A percentile compares a stretch with the other conserved stretches of the same genome.
These are phyloP conservation scores for Apotomis capreana DNA, from an alignment of 2,888 invertebrate species.

Conservation along the genomic window DNA sequence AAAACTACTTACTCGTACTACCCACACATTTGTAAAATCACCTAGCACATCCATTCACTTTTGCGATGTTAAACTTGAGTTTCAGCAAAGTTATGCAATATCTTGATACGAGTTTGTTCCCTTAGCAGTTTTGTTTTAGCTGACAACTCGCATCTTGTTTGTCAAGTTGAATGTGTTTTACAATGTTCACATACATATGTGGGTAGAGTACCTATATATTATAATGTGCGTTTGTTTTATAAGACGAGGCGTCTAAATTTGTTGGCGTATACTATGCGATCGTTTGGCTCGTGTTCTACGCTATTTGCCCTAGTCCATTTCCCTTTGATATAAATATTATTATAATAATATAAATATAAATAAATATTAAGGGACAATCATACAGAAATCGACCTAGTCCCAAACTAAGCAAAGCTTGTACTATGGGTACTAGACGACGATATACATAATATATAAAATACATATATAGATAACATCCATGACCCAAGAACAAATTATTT, in stretches of 20 bases:
- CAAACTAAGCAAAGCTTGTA: no score
- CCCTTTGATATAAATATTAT: slow-evolving; percentile 24
- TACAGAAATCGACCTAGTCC: no score
- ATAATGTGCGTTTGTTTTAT: slow-evolving; percentile 19
- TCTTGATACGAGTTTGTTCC: not conserved
- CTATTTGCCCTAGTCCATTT: slow-evolving; percentile 23
- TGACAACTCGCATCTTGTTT: slow-evolving; percentile 7
- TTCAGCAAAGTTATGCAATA: not conserved
- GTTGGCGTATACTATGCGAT: slow-evolving; percentile 28
- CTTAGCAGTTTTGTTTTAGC: slow-evolving; percentile 3
- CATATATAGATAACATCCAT: no score
- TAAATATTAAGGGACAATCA: no score
- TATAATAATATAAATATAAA: no score
- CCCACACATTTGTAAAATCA: not conserved
- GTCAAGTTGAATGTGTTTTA: not conserved
- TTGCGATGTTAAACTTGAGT: not conserved
- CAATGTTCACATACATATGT: not conserved
- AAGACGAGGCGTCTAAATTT: slow-evolving; percentile 31
- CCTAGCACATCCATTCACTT: not conserved
- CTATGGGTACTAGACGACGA: no score
- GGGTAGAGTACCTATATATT: not conserved
- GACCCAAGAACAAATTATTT: no score
- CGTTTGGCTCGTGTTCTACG: slow-evolving; percentile 22
- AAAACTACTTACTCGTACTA: not conserved
- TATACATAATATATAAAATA: no score